Evolutionary conservation across 2,797 vertebrate species (phyloP), one percentile per base, ranked within the genome.

Genomic region (Pelobates cultripes): DNA sequence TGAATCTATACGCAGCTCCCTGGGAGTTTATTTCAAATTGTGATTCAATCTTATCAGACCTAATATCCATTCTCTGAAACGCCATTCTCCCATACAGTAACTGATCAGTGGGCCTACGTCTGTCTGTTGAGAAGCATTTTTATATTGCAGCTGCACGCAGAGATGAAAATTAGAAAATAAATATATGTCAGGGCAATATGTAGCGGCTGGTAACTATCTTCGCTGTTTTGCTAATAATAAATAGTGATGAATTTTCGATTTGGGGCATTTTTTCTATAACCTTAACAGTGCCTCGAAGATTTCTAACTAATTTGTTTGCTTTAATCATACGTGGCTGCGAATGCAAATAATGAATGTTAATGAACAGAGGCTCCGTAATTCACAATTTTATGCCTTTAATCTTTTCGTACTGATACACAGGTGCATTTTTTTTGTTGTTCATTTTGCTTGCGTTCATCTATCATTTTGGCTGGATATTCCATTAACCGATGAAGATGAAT

Each of bases 91-190:
- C 63, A 61, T 79, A 82, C 70, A 67, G 86, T 85, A 75, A 78
- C 82, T 78, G 86, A 90, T 85, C 9, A 0, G n/a, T 53, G 28
- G 4, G 55, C 85, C 84, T 75, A 75, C 51, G 17, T 86, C 77
- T 75, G 86, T 88, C 87, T 82, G 64, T 61, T 17, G 81, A 82
- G 86, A 86, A 78, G 74, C 77, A 53, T 64, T 8, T 12, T 68
- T 89, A 82, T 0, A 73, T 91, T 89, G 92, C 83, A 90, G 85
- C 86, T 86, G 81, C 89, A 6, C 40, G 82, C 70, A 61, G 91
- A 92, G 91, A 89, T 82, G 90, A 90, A 92, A 91, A 93, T 87
- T 87, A 86, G 84, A 90, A 93, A 91, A 88, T 81, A 92, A 88
- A 87, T 85, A 88, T 75, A 79, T 79, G 82, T 85, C 86, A 84